Evolutionary conservation across 2,797 vertebrate genomes (phyloP).

Genomic region (Ceyx erithaca): DNA sequence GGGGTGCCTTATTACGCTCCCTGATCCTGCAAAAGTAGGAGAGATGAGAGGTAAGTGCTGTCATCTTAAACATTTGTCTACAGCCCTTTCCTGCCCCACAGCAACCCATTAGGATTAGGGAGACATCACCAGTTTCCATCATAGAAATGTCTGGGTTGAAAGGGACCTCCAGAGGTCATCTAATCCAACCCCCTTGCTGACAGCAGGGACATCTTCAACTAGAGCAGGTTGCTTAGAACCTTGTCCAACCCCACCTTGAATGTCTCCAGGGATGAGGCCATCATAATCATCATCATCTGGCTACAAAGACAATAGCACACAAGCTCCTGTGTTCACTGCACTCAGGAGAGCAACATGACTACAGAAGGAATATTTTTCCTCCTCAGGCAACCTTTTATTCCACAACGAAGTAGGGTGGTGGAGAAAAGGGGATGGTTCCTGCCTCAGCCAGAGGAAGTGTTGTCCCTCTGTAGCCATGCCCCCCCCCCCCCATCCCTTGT

Average conservation of each 20-base stretch:
- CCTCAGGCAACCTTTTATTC: neutral
- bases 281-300: neutral
- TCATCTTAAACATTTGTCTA: neutral
- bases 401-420: neutral
- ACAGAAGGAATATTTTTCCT: neutral
- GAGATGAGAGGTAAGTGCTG: neutral
- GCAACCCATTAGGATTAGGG: neutral
- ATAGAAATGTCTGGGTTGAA: too few species aligned
- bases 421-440: neutral
- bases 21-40: slow-evolving; percentile 71
- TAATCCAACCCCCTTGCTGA: too few species aligned
- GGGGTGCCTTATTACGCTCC: slow-evolving; percentile 78
- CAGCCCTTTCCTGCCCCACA: neutral
- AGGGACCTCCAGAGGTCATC: too few species aligned
- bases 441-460: neutral
- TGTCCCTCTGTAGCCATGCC: neutral
- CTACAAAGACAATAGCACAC: neutral
- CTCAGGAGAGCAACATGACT: rapidly evolving
- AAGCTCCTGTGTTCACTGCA: neutral
- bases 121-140: neutral
- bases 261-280: too few species aligned
- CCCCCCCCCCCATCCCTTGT: neutral
- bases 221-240: too few species aligned
- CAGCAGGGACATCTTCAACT: too few species aligned
- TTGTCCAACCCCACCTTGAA: too few species aligned